Evolutionary conservation across 2,797 vertebrate species (phyloP).

Genomic region (Macropus fuliginosus): DNA sequence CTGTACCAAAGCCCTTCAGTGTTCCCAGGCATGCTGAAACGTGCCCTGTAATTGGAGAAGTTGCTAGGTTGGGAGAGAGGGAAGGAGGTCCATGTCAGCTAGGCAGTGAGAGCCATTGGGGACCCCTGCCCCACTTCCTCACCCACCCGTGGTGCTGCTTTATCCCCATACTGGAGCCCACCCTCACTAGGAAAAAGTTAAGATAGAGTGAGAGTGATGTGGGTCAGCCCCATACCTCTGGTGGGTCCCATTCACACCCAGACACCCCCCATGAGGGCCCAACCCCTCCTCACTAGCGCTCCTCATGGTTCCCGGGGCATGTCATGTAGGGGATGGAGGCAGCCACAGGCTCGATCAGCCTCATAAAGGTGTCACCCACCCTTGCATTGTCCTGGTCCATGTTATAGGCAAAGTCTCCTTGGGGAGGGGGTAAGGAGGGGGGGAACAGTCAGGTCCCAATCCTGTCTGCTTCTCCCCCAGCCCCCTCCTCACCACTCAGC

Average conservation of each 20-base stretch:
- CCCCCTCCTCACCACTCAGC: fast-evolving
- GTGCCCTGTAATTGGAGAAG: constrained; percentile 94
- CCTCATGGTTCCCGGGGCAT: constrained; percentile 93
- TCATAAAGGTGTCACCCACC: constrained; percentile 94
- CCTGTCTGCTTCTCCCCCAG: background rate
- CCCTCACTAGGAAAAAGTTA: background rate
- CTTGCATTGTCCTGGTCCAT: constrained; percentile 91
- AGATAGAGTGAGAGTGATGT: background rate
- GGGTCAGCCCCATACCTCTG: background rate
- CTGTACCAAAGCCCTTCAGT: constrained; percentile 94
- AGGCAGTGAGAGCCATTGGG: background rate
- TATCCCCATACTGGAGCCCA: background rate
- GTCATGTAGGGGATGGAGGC: constrained; percentile 94
- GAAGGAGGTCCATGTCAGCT: background rate
- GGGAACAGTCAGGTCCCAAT: background rate
- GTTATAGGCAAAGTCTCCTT: constrained; percentile 94
- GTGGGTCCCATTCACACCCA: background rate
- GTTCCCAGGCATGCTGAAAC: constrained; percentile 93
- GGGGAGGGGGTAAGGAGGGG: background rate
- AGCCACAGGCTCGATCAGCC: constrained; percentile 91
- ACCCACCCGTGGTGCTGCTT: too few relatives aligned
- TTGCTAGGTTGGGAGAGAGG: constrained; percentile 85
- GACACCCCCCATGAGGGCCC: background rate
- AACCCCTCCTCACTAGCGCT: constrained; percentile 87
- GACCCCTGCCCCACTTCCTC: background rate